Percentiles rank a stretch among this genome's conserved stretches.
Conservation (phyloP, 2,797 vertebrate species). For the Anguilla marmorata region DNA sequence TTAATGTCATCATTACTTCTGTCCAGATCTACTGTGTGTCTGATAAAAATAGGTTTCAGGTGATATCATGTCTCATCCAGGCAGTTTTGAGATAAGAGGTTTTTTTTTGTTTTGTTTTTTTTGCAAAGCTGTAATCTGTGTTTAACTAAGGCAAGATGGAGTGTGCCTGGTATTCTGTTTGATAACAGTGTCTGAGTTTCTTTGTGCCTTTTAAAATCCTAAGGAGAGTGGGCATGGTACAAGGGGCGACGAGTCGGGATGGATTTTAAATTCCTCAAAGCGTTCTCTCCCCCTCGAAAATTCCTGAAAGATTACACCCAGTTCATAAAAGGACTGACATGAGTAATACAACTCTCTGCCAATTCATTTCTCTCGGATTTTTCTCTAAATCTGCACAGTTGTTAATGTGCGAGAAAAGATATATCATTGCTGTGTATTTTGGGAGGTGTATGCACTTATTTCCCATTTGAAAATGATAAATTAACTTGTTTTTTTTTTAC, state of each 20-base stretch:
- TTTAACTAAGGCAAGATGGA: slow-evolving; percentile 4
- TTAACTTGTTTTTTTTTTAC: background rate
- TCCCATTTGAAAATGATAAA: background rate
- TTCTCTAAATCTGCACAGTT: background rate
- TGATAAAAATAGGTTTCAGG: background rate
- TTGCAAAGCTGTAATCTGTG: slow-evolving; percentile 5
- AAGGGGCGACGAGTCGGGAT: slow-evolving; percentile 23
- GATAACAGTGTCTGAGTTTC: background rate
- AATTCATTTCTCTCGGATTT: background rate
- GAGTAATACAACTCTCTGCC: background rate
- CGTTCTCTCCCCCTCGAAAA: slow-evolving; percentile 12
- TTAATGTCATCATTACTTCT: background rate
- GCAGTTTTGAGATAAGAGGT: no score
- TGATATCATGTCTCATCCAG: background rate
- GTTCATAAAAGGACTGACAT: slow-evolving; percentile 23
- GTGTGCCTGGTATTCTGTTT: background rate
- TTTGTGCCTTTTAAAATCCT: background rate
- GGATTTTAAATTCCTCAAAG: slow-evolving; percentile 29
- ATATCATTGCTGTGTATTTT: background rate
- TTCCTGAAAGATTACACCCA: slow-evolving; percentile 32
- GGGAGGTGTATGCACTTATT: background rate
- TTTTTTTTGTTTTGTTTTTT: background rate
- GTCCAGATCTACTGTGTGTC: background rate
- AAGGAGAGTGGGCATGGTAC: background rate
- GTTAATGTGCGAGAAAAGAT: background rate